These are phyloP conservation scores for Neolamprologus tretocephalus DNA, from an alignment of 2,113 vertebrate species.

Conservation along the genomic window DNA sequence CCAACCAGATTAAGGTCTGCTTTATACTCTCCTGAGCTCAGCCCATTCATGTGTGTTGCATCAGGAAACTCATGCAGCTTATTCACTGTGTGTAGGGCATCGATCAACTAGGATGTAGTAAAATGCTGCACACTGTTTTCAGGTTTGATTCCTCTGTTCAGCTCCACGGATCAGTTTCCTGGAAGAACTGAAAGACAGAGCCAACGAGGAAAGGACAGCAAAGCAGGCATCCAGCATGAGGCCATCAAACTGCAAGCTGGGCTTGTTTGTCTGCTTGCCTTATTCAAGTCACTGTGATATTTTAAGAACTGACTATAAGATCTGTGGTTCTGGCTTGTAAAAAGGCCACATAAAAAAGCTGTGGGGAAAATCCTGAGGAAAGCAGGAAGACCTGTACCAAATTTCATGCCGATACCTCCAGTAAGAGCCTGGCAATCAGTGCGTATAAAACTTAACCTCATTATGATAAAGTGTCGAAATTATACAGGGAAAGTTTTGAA, in stretches of 20 bases:
- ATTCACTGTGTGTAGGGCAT: neutral
- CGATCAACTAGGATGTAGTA: neutral
- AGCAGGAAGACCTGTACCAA: neutral
- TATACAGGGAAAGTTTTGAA: neutral
- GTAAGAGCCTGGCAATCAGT: neutral
- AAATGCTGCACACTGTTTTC: neutral
- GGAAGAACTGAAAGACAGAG: neutral
- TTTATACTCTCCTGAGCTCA: neutral
- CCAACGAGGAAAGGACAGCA: neutral
- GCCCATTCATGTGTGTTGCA: neutral
- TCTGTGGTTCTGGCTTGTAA: neutral
- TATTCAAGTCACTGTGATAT: neutral
- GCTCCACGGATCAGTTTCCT: neutral
- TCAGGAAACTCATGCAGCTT: neutral
- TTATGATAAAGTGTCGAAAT: neutral
- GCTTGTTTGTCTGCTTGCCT: neutral
- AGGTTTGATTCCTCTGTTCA: neutral
- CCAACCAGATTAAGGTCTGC: neutral
- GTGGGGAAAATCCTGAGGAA: neutral
- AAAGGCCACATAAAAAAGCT: neutral
- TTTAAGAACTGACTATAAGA: neutral
- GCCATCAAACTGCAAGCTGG: neutral
- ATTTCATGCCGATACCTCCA: neutral
- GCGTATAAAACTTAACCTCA: neutral
- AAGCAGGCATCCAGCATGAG: neutral